Evolutionary conservation across 2,797 vertebrate genomes (phyloP), one percentile per base, ranked within the genome.

Genomic region (Semaprochilodus insignis): DNA sequence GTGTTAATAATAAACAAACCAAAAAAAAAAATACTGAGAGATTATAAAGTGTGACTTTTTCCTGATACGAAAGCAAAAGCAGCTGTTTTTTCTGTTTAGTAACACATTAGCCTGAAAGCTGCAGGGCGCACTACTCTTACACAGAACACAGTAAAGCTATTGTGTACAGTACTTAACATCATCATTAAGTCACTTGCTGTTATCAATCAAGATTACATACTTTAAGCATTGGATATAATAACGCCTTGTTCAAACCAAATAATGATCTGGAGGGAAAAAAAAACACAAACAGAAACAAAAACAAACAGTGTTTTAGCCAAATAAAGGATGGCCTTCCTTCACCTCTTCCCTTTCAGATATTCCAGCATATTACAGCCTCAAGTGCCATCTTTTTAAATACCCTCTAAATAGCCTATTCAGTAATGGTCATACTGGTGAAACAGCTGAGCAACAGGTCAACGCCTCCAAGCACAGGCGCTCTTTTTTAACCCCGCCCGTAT

Each of bases 61-160:
- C 87, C 92, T 90, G 91, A 84, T 48, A 57, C 90, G 31, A 93
- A 92, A 93, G 93, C 92, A 82, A 93, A 95, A 95, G 94, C 94
- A 95, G 94, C 93, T 87, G 85, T 88, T 93, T 86, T 75, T 57
- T 54, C 10, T 51, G 40, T 44, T 88, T 83, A 91, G 88, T 90
- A 92, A 94, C 92, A 93, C 91, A 90, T 78, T 90, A 92, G 93
- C 91, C 91, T 90, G 85, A 84, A 89, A 87, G 85, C 85, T 84
- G 85, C 90, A 88, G 90, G 91, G 90, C 85, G 86, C 87, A 88
- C 90, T 91, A 89, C 88, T 85, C 78, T 74, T 78, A 74, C 57
- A 85, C 78, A 88, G 81, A 65, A 90, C 84, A 93, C 90, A 90
- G 92, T 95, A 96, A 96, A 96, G 95, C 95, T 96, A 95, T 95